These are phyloP conservation scores for Cheilosia vulpina DNA, from an alignment of 2,888 invertebrate genomes.

Conservation along the genomic window DNA sequence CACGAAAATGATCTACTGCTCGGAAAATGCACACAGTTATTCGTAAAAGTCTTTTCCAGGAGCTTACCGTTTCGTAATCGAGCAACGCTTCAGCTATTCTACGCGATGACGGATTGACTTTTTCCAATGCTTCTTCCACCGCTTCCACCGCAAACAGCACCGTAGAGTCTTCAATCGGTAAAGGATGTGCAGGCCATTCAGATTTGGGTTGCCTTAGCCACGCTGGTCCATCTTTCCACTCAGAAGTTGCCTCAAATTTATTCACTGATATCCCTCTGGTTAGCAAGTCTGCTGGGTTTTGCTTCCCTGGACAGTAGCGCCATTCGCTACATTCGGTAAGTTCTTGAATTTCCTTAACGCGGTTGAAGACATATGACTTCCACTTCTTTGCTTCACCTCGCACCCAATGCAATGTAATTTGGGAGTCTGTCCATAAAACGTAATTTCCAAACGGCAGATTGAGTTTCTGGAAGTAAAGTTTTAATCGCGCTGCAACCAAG, in stretches of 20 bases:
- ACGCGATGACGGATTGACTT: too few relatives aligned
- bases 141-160: too few relatives aligned
- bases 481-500: conserved; percentile 16
- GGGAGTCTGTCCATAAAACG: conserved; percentile 31
- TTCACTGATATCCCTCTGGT: background rate
- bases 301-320: conserved; percentile 15
- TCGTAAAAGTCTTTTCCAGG: too few relatives aligned
- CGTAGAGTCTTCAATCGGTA: too few relatives aligned
- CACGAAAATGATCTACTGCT: too few relatives aligned
- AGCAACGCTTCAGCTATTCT: too few relatives aligned
- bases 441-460: background rate
- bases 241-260: background rate
- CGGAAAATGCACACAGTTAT: too few relatives aligned
- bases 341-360: conserved; percentile 35
- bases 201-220: background rate
- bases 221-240: conserved; percentile 4
- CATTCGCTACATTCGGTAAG: conserved; percentile 17
- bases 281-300: conserved; percentile 5
- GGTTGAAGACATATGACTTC: conserved; percentile 29
- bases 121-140: too few relatives aligned
- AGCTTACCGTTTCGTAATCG: too few relatives aligned
- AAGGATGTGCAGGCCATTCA: background rate
- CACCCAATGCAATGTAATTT: conserved; percentile 18
- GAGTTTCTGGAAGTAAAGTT: conserved; percentile 17
- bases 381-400: background rate